Evolutionary conservation across 1,140 invertebrate genomes (phyloP), one percentile per base, ranked within the genome.

Genomic region (Sycobia sp.): DNA sequence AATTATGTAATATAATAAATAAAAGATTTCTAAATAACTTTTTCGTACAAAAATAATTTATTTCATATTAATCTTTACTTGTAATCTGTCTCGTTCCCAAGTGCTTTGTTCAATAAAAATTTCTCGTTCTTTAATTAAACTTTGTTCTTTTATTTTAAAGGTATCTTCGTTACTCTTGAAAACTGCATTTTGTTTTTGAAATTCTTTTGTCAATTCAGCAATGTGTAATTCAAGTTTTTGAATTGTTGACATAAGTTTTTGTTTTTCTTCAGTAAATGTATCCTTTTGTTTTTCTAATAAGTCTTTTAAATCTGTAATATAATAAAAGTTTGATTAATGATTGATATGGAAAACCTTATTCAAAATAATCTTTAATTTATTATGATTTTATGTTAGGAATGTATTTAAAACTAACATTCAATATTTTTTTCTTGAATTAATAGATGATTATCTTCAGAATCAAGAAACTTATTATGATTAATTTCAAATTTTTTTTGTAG

Each of bases 21-120:
- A 32, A 7, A 11, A 11, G 29, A 32, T 7, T 7, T 50, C 32
- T 43, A 39, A 39, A 9, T 10, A n/a, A 10, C 14, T 39, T 4
- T 47, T 47, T 2, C 4, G 14, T 20, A 20, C 18, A 20, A 27
- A 49, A 27, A 49, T 14, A 49, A 11, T 9, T 7, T 9, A 9
- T 39, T 7, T 4, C 4, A 39, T n/a, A 39, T 4, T 14, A 14
- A 39, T 39, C 4, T 39, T 39, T 39, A 78, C 77, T 65, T 79
- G 71, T 44, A 78, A 64, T 67, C 77, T 71, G 57, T 75, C 62
- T 16, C 70, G 71, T 59, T 80, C 79, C 76, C 74, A 81, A 44
- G 74, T 74, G 10, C 67, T 70, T 58, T 80, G 77, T 36, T 82
- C 74, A 27, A 73, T 65, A 34, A 80, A 73, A 13, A 77, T 65